These are phyloP conservation scores for Ochropacha duplaris DNA, from an alignment of 2,888 invertebrate genomes.

Conservation along the genomic window DNA sequence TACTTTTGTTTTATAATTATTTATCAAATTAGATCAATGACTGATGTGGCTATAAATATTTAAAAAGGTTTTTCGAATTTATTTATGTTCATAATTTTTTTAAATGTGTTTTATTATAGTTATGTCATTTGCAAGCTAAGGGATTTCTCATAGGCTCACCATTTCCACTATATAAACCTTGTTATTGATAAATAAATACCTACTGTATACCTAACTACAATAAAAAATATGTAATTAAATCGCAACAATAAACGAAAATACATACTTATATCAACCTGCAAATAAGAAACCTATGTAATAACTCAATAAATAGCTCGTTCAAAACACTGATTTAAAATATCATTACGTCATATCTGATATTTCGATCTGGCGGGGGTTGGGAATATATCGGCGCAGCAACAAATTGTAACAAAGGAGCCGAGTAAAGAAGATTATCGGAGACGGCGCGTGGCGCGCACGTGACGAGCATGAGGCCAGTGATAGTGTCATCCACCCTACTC, in stretches of 20 bases:
- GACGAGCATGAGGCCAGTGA: constrained; percentile 67
- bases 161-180: too few relatives aligned
- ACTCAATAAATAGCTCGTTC: constrained; percentile 60
- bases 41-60: too few relatives aligned
- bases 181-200: too few relatives aligned
- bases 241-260: not conserved
- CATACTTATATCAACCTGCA: not conserved
- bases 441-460: constrained; percentile 75
- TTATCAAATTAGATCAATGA: too few relatives aligned
- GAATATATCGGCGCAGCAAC: constrained; percentile 65
- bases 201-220: too few relatives aligned
- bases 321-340: constrained; percentile 78
- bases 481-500: constrained; percentile 61
- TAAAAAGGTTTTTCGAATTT: too few relatives aligned
- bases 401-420: constrained; percentile 80
- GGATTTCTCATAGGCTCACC: too few relatives aligned
- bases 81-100: too few relatives aligned
- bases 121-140: too few relatives aligned
- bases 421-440: constrained; percentile 79
- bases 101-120: too few relatives aligned
- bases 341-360: constrained; percentile 78
- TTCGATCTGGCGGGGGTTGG: constrained; percentile 65
- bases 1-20: too few relatives aligned
- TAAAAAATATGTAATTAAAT: too few relatives aligned
- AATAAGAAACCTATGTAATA: constrained; percentile 24